Percentiles rank a stretch among this genome's conserved stretches.
These are phyloP conservation scores for Idaea biselata DNA, from an alignment of 2,888 invertebrate genomes.

Conservation along the genomic window DNA sequence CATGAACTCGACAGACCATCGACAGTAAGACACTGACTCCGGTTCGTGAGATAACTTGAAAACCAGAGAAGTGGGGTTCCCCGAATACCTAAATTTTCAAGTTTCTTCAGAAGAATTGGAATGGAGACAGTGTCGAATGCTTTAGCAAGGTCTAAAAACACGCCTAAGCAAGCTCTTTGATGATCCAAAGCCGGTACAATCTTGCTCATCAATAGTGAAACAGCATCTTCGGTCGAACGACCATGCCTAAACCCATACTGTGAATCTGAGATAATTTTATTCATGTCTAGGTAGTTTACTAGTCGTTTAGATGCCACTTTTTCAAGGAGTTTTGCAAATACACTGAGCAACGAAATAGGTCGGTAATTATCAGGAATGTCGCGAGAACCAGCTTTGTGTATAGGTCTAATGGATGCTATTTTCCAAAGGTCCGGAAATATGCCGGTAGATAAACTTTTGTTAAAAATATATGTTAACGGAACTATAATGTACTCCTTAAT, in stretches of 20 bases:
- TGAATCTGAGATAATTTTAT: not conserved
- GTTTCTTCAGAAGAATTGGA: constrained; percentile 14
- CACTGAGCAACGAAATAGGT: constrained; percentile 17
- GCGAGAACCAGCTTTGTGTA: constrained; percentile 17
- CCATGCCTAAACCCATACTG: not conserved
- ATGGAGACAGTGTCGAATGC: no score
- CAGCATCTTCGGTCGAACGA: not conserved
- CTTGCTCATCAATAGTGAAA: not conserved
- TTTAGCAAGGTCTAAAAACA: constrained; percentile 12
- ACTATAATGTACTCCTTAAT: constrained; percentile 6
- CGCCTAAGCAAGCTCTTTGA: not conserved
- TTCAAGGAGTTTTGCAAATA: constrained; percentile 2
- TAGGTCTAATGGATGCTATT: constrained; percentile 14
- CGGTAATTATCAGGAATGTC: constrained; percentile 15
- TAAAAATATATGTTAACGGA: constrained; percentile 19
- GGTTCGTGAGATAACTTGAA: constrained; percentile 12
- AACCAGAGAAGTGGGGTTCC: constrained; percentile 16
- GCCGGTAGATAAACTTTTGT: constrained; percentile 18
- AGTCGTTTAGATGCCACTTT: not conserved
- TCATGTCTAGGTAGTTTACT: not conserved
- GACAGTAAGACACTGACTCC: constrained; percentile 12
- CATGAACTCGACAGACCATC: not conserved
- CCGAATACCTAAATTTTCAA: constrained; percentile 16
- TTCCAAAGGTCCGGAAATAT: constrained; percentile 22
- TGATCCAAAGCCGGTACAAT: not conserved